Evolutionary conservation across 2,888 invertebrate genomes (phyloP), one percentile per base, ranked within the genome.

Genomic region (Sarcophaga caerulescens): DNA sequence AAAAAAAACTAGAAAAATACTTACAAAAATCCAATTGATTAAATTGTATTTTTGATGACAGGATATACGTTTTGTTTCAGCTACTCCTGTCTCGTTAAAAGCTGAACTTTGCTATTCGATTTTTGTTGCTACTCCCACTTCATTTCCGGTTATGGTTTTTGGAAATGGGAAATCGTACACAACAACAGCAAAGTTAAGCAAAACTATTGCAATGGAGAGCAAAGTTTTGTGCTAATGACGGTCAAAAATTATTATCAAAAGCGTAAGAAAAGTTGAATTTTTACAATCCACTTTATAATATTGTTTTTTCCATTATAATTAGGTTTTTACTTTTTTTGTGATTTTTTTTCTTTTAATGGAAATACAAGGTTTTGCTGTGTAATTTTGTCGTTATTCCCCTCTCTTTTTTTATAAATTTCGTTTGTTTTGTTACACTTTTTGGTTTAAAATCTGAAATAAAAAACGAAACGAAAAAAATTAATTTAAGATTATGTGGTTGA

Each of bases 11-110:
- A 35, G n/a, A 60, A 73, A 76, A 76, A 11, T 66, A 82, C 82
- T 77, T 77, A 82, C 71, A 66, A 77, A 35, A 52, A 52, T 73
- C 59, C 66, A 35, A 25, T 4, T 66, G 71, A 82, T 73, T 62
- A n/a, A 17, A 19, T 35, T 10, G 35, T 35, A 35, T 10, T 44
- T 71, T 71, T 82, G 59, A 59, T 82, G 59, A 60, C 47, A 77
- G 66, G 60, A 71, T 77, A 65, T 1, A 66, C 19, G 35, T 52
- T 65, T 76, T 71, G 59, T 12, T 76, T 77, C 59, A 35, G 76
- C 17, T 12, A 17, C 52, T 52, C 14, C 52, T 52, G 17, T 17
- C 17, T 12, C 14, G 12, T 14, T 52, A 52, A 52, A 14, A 8
- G 68, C 21, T 73, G 74, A 84, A 65, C 35, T 79, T 78, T 74